phyloP scores from a whole-genome alignment of 1,140 invertebrate species.

The Acromyrmex echinatior region DNA sequence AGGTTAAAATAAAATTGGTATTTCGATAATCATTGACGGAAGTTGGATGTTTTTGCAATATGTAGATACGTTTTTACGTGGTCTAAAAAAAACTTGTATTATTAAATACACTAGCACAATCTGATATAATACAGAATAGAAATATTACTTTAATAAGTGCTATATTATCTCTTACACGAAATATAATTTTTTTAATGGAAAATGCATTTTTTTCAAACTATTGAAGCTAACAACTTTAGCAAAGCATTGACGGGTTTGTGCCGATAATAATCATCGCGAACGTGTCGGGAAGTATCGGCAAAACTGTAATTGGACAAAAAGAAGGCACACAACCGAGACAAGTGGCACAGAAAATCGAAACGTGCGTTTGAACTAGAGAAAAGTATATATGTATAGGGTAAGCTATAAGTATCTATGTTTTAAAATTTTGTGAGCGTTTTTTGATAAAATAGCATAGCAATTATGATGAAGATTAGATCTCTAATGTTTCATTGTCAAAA shows the following conservation, averaged over 20 bases:
- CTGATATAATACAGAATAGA: neutral
- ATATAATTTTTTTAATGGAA: constrained; percentile 7
- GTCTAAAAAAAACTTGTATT: neutral
- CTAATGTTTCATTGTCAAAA: too few relatives aligned
- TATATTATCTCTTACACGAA: neutral
- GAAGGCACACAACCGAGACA: constrained; percentile 30
- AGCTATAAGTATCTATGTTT: too few relatives aligned
- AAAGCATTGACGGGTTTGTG: constrained; percentile 25
- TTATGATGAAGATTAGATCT: too few relatives aligned
- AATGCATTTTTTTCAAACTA: neutral
- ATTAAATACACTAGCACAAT: neutral
- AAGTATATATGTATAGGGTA: neutral
- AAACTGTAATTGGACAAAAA: constrained; percentile 63
- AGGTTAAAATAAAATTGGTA: constrained; percentile 33
- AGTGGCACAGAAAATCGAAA: constrained; percentile 51
- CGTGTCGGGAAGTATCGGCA: constrained; percentile 54
- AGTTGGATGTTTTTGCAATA: neutral
- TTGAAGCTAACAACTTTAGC: constrained; percentile 32
- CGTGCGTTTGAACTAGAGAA: neutral
- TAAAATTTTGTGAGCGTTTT: too few relatives aligned
- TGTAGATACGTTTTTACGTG: neutral
- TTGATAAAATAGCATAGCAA: too few relatives aligned
- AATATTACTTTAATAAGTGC: constrained; percentile 14
- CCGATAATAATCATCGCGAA: constrained; percentile 56
- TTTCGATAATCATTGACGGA: neutral